phyloP scores from a whole-genome alignment of 2,797 vertebrate species.

The Lepilemur ruficaudatus region DNA sequence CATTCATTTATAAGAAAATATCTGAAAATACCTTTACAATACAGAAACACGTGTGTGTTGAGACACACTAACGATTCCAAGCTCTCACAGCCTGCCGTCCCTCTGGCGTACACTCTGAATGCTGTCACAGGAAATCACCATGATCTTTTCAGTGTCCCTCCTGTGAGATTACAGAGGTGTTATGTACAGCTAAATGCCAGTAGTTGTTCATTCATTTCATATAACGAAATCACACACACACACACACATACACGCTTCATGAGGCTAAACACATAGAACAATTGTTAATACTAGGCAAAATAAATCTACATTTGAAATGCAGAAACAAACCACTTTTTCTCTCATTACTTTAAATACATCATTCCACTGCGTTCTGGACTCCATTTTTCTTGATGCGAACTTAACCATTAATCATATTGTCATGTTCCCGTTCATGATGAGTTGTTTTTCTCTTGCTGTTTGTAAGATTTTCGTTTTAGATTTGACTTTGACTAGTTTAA shows the following conservation, averaged over 20 bases:
- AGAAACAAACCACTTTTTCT: background rate
- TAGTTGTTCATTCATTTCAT: background rate
- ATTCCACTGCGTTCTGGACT: background rate
- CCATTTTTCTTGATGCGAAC: background rate
- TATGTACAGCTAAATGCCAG: background rate
- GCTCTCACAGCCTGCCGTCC: background rate
- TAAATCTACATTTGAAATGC: background rate
- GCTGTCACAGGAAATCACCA: background rate
- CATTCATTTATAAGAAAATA: background rate
- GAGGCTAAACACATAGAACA: background rate
- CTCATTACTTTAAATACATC: background rate
- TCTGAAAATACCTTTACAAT: background rate
- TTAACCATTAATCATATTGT: background rate
- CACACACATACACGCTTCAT: background rate
- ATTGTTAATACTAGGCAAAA: background rate
- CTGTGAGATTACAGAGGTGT: background rate
- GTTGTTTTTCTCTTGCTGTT: background rate
- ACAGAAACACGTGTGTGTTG: background rate
- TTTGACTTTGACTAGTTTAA: background rate
- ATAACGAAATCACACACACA: background rate
- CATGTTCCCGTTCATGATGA: background rate
- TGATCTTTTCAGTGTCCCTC: background rate
- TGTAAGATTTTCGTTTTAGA: background rate
- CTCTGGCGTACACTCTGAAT: background rate
- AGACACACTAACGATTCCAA: background rate